phyloP scores from a whole-genome alignment of 2,888 invertebrate species.

The Ophioninae sp. region DNA sequence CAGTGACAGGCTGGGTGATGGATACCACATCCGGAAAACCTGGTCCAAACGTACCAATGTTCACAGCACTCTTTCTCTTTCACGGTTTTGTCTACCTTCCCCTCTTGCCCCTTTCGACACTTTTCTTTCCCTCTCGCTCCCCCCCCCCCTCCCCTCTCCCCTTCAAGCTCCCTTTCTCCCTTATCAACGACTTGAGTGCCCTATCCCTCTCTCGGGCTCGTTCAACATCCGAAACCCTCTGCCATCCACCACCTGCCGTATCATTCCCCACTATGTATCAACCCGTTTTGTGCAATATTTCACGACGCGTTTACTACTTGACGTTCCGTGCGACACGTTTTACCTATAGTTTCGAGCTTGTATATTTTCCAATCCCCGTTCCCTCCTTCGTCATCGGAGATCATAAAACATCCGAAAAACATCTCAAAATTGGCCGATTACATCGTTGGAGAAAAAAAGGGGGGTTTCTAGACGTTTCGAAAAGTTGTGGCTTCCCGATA shows the following conservation, averaged over 20 bases:
- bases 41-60: conserved; percentile 48
- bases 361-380: neutral
- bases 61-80: conserved; percentile 12
- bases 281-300: conserved; percentile 67
- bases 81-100: neutral
- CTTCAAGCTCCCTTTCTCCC: conserved; percentile 36
- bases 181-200: conserved; percentile 41
- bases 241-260: conserved; percentile 40
- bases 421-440: neutral
- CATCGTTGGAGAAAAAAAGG: neutral
- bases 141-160: neutral
- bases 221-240: conserved; percentile 34
- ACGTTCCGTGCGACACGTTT: conserved; percentile 41
- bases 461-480: too few relatives aligned
- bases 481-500: too few relatives aligned
- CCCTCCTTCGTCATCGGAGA: neutral
- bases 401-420: neutral
- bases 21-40: conserved; percentile 65
- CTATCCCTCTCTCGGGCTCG: conserved; percentile 34
- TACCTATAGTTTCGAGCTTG: conserved; percentile 10
- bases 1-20: conserved; percentile 71
- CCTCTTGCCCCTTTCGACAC: neutral
- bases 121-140: conserved; percentile 4
- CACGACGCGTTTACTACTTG: conserved; percentile 68
- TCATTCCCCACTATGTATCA: conserved; percentile 29